Evolutionary conservation across 1,140 invertebrate species (phyloP), one percentile per base, ranked within the genome.

Genomic region (Ceratina calcarata): DNA sequence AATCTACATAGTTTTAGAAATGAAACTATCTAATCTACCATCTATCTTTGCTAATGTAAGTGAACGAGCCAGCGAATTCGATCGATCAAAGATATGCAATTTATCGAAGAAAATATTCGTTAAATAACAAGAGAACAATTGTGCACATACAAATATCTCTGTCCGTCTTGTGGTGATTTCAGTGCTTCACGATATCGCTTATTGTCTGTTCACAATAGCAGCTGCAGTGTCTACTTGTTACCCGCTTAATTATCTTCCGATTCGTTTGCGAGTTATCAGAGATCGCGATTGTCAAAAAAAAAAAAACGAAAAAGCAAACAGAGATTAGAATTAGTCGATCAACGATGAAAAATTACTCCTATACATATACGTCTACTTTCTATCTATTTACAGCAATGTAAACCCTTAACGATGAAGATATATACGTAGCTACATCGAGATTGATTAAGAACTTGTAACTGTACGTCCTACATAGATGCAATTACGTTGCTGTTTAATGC

Each of bases 191-290:
- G 88, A 87, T 72, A 71, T 93, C 92, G 91, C 91, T 93, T 92
- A 93, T 93, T 92, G 92, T 92, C 92, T 90, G 90, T 91, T 92
- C 91, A 92, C 91, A 91, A 92, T 90, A 92, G 91, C 91, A 92
- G 92, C 89, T 85, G 37, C 37, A 87, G 89, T 89, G 83, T 88
- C 88, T 88, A 91, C 87, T 91, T 80, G 88, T 92, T 82, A 87
- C 80, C 90, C 49, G 76, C 58, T 71, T 77, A 67, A 69, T 61
- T 68, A n/a, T 51, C 12, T 72, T 69, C 81, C 49, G 0, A 64
- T 64, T 72, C 55, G 27, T 73, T 55, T 45, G 37, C 10, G 37
- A 45, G 37, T 45, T 45, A 45, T 45, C 8, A 45, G 37, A 45
- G 37, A 45, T 45, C 37, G 10, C 37, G 37, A 45, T 45, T 45